Base-by-base conservation (phyloP, 2,888 invertebrate species). In the Philhelius pedissequus region DNA sequence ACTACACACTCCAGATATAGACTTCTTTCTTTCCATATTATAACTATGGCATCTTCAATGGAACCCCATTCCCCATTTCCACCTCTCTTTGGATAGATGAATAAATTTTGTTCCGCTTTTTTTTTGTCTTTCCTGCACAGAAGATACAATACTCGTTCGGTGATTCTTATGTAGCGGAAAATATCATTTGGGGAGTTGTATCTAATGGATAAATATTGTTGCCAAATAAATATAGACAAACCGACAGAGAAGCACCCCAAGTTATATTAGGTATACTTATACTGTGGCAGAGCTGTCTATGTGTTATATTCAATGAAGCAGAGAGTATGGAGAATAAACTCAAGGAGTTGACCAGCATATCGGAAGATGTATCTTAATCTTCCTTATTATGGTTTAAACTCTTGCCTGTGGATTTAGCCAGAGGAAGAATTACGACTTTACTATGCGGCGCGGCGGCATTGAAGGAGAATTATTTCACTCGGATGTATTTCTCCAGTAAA, bases 291-390 rank as follows among this genome's bases (percentile, higher is more conserved):
- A n/a, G n/a, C n/a, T n/a, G n/a, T n/a, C n/a, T n/a, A n/a, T n/a
- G n/a, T n/a, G n/a, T n/a, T n/a, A 27, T 52, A 56, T 56, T 56
- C 56, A 56, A 56, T 56, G 56, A 56, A 56, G 32, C 32, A 35
- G 9, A 38, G 38, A 52, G 25, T 62, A n/a, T n/a, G n/a, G 48
- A 48, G 64, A 60, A 60, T 38, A 43, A 43, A 79, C 66, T 58
- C 40, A 15, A 83, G 73, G 68, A 83, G 78, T 83, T 83, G 58
- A 66, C 69, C 58, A 48, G 83, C 74, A 64, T 83, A 83, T 83
- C 83, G 58, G 74, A 64, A 83, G 74, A 75, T 83, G 83, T 83
- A 84, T 84, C 84, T 84, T 75, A 80, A 84, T 84, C 84, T 64
- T 80, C 27, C 83, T 84, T 84, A 76, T 84, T 83, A 83, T 83